Conservation (phyloP, 2,113 vertebrate genomes). For the Mesoclemmys tuberculata region DNA sequence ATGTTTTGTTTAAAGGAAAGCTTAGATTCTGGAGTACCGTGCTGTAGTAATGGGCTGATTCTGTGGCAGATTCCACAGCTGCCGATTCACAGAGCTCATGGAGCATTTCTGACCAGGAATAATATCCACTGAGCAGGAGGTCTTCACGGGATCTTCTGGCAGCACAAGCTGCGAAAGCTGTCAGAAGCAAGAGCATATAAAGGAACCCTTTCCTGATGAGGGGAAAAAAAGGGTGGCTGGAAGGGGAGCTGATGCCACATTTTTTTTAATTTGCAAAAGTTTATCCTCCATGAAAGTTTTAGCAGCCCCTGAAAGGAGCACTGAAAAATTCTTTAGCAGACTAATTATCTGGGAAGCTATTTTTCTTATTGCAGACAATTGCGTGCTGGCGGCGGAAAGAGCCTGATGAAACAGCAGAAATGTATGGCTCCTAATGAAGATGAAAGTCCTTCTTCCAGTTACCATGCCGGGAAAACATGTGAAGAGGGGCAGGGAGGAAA, state of each 20-base stretch:
- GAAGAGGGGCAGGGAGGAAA: slow-evolving; percentile 14
- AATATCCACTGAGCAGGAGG: neutral
- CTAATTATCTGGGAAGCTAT: slow-evolving; percentile 73
- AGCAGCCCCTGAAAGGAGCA: slow-evolving; percentile 43
- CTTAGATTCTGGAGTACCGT: slow-evolving; percentile 37
- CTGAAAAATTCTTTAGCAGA: slow-evolving; percentile 64
- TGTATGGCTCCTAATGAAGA: slow-evolving; percentile 72
- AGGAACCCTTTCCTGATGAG: neutral
- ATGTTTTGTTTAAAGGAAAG: slow-evolving; percentile 47
- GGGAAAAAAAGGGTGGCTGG: neutral
- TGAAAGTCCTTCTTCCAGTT: slow-evolving; percentile 66
- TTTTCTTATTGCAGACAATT: slow-evolving; percentile 75
- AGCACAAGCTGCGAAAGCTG: neutral
- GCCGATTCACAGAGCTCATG: neutral
- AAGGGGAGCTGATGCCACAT: slow-evolving; percentile 24
- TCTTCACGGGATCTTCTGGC: neutral
- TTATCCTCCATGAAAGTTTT: slow-evolving; percentile 52
- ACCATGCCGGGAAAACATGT: slow-evolving; percentile 54
- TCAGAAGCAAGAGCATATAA: neutral
- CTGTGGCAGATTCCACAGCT: neutral
- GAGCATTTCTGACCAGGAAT: neutral
- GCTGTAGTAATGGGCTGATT: neutral
- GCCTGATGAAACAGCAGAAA: slow-evolving; percentile 73
- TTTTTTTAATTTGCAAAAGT: slow-evolving; percentile 56
- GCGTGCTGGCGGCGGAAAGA: slow-evolving; percentile 52